Conservation (phyloP, 2,113 vertebrate species). For the Microtus oregoni region DNA sequence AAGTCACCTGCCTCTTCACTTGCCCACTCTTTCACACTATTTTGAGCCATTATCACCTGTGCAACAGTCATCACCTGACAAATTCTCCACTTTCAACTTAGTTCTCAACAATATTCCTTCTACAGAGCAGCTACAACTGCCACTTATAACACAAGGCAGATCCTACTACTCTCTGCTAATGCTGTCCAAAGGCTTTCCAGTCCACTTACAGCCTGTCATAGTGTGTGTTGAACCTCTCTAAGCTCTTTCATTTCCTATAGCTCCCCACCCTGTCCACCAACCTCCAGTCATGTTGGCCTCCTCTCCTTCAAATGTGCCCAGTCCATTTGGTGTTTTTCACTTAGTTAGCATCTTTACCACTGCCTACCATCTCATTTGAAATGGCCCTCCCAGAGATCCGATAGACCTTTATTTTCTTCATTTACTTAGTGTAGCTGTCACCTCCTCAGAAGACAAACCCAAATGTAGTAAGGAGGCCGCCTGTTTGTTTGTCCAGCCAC, state of each 20-base stretch:
- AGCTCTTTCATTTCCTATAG: background rate
- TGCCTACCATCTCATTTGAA: background rate
- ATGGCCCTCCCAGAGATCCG: background rate
- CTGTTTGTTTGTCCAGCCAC: too few relatives aligned
- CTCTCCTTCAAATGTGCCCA: background rate
- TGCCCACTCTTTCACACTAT: background rate
- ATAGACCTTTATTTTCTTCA: background rate
- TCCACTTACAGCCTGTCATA: background rate
- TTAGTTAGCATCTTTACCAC: background rate
- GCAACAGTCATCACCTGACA: background rate
- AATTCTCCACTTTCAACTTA: background rate
- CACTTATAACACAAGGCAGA: conserved; percentile 25
- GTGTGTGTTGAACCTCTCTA: background rate
- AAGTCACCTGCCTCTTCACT: background rate
- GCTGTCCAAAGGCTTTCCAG: background rate
- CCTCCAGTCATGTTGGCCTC: background rate
- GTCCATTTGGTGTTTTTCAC: background rate
- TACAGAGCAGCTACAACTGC: background rate
- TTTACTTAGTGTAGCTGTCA: background rate
- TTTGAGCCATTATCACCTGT: background rate
- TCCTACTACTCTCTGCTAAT: background rate
- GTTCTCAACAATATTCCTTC: conserved; percentile 23
- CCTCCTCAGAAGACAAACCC: background rate
- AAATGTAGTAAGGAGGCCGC: background rate
- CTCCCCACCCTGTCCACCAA: background rate